These are phyloP conservation scores for Porites rus DNA, from an alignment of 92 coral and sea anemone genomes.

Conservation along the genomic window DNA sequence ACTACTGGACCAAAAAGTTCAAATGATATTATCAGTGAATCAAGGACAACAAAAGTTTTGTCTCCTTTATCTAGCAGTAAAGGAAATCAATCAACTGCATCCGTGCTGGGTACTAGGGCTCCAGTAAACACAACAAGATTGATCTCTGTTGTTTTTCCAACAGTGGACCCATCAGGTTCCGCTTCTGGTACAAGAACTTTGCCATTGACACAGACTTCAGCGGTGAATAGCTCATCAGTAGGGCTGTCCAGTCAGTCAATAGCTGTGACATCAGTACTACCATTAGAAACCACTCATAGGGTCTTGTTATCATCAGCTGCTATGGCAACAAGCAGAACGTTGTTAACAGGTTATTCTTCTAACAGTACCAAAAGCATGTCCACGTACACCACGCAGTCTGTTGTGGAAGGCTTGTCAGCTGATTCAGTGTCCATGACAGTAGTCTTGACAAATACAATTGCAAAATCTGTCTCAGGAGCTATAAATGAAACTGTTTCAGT, in stretches of 20 bases:
- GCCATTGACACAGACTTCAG: background rate
- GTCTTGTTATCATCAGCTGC: background rate
- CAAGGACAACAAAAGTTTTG: background rate
- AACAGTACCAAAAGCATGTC: background rate
- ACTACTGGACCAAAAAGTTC: background rate
- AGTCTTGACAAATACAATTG: background rate
- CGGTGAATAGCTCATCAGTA: background rate
- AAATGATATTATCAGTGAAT: background rate
- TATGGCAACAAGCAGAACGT: background rate
- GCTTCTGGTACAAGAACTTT: conserved; percentile 9
- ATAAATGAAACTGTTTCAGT: background rate
- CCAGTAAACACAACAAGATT: background rate
- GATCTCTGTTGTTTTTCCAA: conserved; percentile 4
- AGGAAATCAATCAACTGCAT: background rate
- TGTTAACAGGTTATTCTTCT: background rate
- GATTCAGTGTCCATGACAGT: background rate
- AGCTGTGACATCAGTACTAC: background rate
- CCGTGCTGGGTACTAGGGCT: background rate
- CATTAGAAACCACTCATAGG: background rate
- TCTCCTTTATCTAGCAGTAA: background rate
- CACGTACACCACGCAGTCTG: background rate
- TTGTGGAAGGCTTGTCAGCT: background rate
- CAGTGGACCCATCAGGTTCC: background rate
- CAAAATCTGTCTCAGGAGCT: background rate
- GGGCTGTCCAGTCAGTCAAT: conserved; percentile 15